These are phyloP conservation scores for Sericinus montela DNA, from an alignment of 2,888 invertebrate genomes.

Conservation along the genomic window DNA sequence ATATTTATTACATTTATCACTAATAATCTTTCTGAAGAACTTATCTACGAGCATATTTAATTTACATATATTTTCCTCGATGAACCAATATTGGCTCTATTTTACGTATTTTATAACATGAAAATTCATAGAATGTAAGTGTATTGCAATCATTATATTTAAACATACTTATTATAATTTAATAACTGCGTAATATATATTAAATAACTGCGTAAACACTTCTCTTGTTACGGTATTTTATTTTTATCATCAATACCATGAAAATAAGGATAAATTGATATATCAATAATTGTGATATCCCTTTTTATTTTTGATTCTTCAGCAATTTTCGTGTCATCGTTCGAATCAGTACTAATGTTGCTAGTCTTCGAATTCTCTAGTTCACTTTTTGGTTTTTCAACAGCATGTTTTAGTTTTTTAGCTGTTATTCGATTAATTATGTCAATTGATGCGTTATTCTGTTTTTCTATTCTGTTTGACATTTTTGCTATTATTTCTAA, in stretches of 20 bases:
- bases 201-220: too few relatives aligned
- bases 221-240: too few relatives aligned
- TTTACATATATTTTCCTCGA: too few relatives aligned
- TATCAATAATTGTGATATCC: slow-evolving; percentile 1
- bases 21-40: not conserved
- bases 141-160: too few relatives aligned
- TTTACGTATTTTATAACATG: too few relatives aligned
- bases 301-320: slow-evolving; percentile 3
- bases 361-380: not conserved
- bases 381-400: not conserved
- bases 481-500: slow-evolving; percentile 42
- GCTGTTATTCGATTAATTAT: slow-evolving; percentile 36
- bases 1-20: too few relatives aligned
- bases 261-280: not conserved
- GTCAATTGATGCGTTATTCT: slow-evolving; percentile 51
- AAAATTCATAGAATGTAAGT: too few relatives aligned
- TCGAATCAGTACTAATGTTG: not conserved
- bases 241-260: not conserved
- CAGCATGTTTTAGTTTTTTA: slow-evolving; percentile 6
- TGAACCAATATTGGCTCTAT: too few relatives aligned
- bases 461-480: slow-evolving; percentile 48
- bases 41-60: too few relatives aligned
- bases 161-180: too few relatives aligned
- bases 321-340: not conserved
- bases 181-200: too few relatives aligned